phyloP scores from a whole-genome alignment of 2,113 vertebrate genomes.

The Gnathonemus echidnorhynchus region DNA sequence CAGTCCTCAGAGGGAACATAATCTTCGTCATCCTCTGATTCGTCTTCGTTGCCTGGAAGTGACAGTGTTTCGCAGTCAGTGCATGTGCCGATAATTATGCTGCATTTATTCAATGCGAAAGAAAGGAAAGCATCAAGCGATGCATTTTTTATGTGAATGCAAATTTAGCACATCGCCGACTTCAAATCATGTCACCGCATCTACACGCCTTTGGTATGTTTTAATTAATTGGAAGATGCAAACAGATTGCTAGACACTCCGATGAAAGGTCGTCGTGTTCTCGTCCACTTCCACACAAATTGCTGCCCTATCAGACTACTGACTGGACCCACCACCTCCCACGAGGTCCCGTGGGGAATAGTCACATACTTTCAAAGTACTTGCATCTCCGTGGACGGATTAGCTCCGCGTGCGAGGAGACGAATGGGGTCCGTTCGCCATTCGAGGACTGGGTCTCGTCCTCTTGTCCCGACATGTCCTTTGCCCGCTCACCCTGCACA shows the following conservation, averaged over 20 bases:
- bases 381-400: slow-evolving; percentile 80
- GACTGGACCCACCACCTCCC: not conserved
- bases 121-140: not conserved
- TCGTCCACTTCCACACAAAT: not conserved
- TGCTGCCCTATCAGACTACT: not conserved
- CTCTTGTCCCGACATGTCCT: slow-evolving; percentile 70
- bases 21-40: slow-evolving; percentile 97
- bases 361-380: slow-evolving; percentile 87
- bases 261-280: not conserved
- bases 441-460: slow-evolving; percentile 72
- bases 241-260: not conserved
- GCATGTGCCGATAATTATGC: not conserved
- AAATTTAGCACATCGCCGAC: not conserved
- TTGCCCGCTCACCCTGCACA: slow-evolving; percentile 69
- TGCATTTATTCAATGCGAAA: not conserved
- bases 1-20: slow-evolving; percentile 97
- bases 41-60: slow-evolving; percentile 77
- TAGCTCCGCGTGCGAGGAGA: slow-evolving; percentile 72
- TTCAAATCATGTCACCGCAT: not conserved
- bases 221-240: not conserved
- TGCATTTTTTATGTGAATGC: not conserved
- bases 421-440: slow-evolving; percentile 71
- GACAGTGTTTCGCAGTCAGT: not conserved
- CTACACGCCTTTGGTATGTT: not conserved
- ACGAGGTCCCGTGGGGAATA: not conserved